Evolutionary conservation across 92 coral and sea anemone species (phyloP), one percentile per base, ranked within the genome.

Genomic region (Bergia puertoricense): DNA sequence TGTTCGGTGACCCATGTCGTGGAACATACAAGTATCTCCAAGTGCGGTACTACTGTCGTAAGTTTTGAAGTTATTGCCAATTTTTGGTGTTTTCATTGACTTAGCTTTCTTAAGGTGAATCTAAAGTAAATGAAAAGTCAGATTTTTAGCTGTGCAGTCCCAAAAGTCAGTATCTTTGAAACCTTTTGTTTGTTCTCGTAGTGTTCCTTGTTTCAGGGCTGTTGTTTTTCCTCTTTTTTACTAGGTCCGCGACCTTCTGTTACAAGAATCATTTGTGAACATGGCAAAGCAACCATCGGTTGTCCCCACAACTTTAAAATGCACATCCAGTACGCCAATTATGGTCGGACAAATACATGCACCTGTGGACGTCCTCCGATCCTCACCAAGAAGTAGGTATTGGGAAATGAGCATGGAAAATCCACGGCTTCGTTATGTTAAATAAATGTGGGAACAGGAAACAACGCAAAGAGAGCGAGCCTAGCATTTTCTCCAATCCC

Each of bases 21-120:
- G 89, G 82, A 20, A 86, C 89, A 48, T 39, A 38, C 40, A 86
- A 86, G 80, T 86, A 86, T 54, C 82, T 86, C 54, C 73, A 86
- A 80, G 89, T 86, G 42, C 0, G 2, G 0, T 71, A 71, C 76
- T 10, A 41, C 8, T 71, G 76, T 71, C 1, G 76, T 71, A 71
- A 30, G 76, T 71, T 23, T 71, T 51, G 0, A 10, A 8, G 13
- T 51, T 51, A 30, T 30, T 30, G 30, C 30, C 0, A 30, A 0
- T 30, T 30, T 30, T 30, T 30, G 30, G 30, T 30, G 30, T 30
- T 30, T 30, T 30, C 30, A 30, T 30, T 30, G 0, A 30, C 30
- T 30, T 30, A 30, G 30, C 30, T 30, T 30, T 30, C 30, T 30
- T 30, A 0, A 30, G 30, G 30, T 30, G 30, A 30, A 30, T 30